Evolutionary conservation across 2,888 invertebrate species (phyloP), one percentile per base, ranked within the genome.

Genomic region (Spodoptera littoralis): DNA sequence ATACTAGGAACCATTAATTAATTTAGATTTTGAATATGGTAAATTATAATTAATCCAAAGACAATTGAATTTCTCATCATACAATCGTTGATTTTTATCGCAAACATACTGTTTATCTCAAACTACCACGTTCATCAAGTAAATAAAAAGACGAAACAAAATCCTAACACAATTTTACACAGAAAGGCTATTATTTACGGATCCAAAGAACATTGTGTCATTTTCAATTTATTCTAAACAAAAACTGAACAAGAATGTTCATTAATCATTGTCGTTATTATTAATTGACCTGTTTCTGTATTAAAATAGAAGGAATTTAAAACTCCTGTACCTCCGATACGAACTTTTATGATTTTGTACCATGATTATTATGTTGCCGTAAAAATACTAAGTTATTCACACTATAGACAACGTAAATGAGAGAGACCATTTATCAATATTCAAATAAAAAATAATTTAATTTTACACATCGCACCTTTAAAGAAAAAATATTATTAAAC

Each of bases 211-310:
- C 46, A 60, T 36, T 57, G 69, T 51, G 61, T 73, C 69, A 61
- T 68, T 74, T 55, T 51, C 64, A 51, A 69, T 44, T 46, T 44
- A 60, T 73, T 57, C 41, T 49, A 51, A 57, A 70, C 60, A 60
- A 57, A 68, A 68, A 67, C 46, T 73, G 73, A 56, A 50, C 50
- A 68, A 68, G 50, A 57, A 51, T 45, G 36, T 45, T 41, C 69
- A 75, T 75, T 70, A 64, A 49, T 72, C 64, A 64, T 55, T 64
- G 76, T 60, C 70, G 44, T 45, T 12, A 44, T 70, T 58, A 75
- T 64, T 58, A 70, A 75, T 72, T 68, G 70, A 52, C 50, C 51
- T 41, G 45, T 43, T 43, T 4, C 58, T 56, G 55, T 60, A 65
- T 66, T 59, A 62, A 67, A 49, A 56, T 59, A 61, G 60, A 60